Evolutionary conservation across 2,888 invertebrate genomes (phyloP), one percentile per base, ranked within the genome.

Genomic region (Scaptomyza cyrtandrae): DNA sequence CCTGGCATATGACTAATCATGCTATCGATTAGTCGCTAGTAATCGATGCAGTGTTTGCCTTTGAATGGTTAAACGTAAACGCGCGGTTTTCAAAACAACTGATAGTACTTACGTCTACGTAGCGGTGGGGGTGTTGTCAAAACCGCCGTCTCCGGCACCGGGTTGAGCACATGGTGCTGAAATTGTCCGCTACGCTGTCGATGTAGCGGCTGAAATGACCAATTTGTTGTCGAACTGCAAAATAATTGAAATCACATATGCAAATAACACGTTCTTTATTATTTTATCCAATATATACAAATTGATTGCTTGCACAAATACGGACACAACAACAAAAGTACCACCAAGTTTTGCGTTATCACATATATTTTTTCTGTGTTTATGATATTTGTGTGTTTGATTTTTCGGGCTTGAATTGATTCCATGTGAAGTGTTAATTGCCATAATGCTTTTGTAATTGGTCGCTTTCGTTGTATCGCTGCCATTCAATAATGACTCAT

Each of bases 201-300:
- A 41, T 80, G 82, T 27, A 89, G 65, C 37, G 88, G 88, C 66
- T 73, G 80, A 66, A 90, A 90, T 31, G 87, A 87, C 91, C 90
- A 91, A 80, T 91, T 90, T 45, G 80, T 76, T 62, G 77, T 80
- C 48, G 88, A 53, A 63, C 88, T 85, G 76, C 49, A 71, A 83
- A 73, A 64, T 45, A 52, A 35, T 45, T 43, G 27, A 62, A 66
- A 56, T 48, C 14, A 50, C 50, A 35, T 35, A 62, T 33, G 54
- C 56, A 55, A 64, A 64, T 54, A 65, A 56, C 66, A 60, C 55
- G 55, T 69, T 77, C 41, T 61, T 65, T 65, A 64, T 66, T 65
- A 64, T 66, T 24, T 52, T 49, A 63, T 69, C 63, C 73, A 81
- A 70, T 80, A 39, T 76, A 58, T 45, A 53, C 45, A 35, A 63